These are phyloP conservation scores for Meliscaeva auricollis DNA, from an alignment of 2,888 invertebrate species.

Conservation along the genomic window DNA sequence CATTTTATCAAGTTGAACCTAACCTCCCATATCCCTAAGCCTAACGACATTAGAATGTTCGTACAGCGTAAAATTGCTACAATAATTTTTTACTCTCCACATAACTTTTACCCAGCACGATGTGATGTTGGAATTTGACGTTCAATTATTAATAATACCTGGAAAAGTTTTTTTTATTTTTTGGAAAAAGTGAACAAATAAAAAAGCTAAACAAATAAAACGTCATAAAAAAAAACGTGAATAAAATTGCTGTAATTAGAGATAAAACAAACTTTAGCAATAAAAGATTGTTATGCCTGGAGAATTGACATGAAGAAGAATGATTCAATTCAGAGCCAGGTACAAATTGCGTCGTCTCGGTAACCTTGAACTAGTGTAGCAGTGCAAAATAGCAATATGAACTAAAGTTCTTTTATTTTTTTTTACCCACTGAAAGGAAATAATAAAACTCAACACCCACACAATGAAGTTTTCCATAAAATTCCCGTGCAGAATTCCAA, in stretches of 20 bases:
- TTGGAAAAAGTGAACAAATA: too few species aligned
- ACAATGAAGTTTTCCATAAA: slow-evolving; percentile 44
- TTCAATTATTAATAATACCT: slow-evolving; percentile 49
- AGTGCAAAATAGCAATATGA: slow-evolving; percentile 39
- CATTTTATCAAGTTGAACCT: slow-evolving; percentile 14
- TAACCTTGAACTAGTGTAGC: slow-evolving; percentile 74
- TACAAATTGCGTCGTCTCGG: slow-evolving; percentile 70
- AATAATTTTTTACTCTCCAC: background rate
- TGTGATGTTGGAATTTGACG: slow-evolving; percentile 10
- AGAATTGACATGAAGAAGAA: slow-evolving; percentile 3
- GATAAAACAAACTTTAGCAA: slow-evolving; percentile 42
- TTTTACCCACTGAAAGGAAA: background rate
- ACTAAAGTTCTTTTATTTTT: slow-evolving; percentile 39
- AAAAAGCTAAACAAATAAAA: background rate
- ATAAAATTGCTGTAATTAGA: slow-evolving; percentile 56
- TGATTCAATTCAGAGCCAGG: slow-evolving; percentile 55
- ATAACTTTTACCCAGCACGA: background rate
- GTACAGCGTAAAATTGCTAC: slow-evolving; percentile 47
- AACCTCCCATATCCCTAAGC: slow-evolving; percentile 13
- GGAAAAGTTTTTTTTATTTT: background rate
- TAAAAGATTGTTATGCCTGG: background rate
- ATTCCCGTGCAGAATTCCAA: slow-evolving; percentile 49
- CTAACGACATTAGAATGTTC: slow-evolving; percentile 50
- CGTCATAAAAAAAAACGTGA: slow-evolving; percentile 3
- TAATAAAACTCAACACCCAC: slow-evolving; percentile 42